Evolutionary conservation across 2,888 invertebrate genomes (phyloP).

Genomic region (Horisme vitalbata): DNA sequence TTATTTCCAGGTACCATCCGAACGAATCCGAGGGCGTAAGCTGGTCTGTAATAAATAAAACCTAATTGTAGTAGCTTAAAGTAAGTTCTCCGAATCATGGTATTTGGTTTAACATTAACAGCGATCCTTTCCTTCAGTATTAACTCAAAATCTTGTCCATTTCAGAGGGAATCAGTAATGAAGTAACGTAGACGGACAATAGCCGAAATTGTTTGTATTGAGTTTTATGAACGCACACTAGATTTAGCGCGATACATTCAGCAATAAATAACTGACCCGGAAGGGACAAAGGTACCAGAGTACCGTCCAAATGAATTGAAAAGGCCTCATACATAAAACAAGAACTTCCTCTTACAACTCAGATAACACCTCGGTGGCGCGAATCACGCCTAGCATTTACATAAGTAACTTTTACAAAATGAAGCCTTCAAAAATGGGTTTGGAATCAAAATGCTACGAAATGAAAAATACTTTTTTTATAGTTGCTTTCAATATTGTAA

Average conservation of each 20-base stretch:
- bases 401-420: constrained; percentile 35
- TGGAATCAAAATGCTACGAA: neutral
- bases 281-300: constrained; percentile 77
- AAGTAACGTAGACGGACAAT: constrained; percentile 39
- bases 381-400: constrained; percentile 64
- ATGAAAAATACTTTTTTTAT: too few species aligned
- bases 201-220: constrained; percentile 49
- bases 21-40: too few species aligned
- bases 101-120: too few species aligned
- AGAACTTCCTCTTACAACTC: constrained; percentile 54
- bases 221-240: constrained; percentile 59
- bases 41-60: too few species aligned
- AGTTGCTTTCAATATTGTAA: too few species aligned
- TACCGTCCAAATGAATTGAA: constrained; percentile 78
- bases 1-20: too few species aligned
- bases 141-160: constrained; percentile 13
- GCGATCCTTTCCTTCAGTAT: neutral
- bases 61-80: too few species aligned
- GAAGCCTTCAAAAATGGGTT: neutral
- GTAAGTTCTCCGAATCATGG: too few species aligned
- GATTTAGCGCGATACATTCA: constrained; percentile 69
- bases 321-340: constrained; percentile 80
- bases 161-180: constrained; percentile 37
- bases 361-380: constrained; percentile 57
- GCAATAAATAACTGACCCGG: constrained; percentile 80